Conservation (phyloP, 2,888 invertebrate species). For the Chymomyza fuscimana region DNA sequence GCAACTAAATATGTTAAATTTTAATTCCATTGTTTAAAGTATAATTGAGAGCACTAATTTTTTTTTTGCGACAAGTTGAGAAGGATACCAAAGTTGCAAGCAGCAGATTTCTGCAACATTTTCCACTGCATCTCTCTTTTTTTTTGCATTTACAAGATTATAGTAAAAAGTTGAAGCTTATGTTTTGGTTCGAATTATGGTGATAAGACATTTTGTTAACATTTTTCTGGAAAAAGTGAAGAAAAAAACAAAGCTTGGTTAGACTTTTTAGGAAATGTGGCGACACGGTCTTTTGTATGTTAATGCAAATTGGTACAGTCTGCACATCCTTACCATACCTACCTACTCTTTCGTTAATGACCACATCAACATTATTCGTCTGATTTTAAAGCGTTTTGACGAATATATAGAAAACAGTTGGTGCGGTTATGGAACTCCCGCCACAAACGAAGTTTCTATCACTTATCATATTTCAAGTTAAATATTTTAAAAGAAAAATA, state of each 20-base stretch:
- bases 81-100: not conserved
- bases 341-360: no score
- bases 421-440: no score
- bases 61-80: not conserved
- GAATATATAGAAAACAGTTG: no score
- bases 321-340: no score
- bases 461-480: no score
- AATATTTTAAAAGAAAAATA: no score
- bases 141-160: not conserved
- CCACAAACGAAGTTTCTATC: no score
- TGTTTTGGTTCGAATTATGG: not conserved
- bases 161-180: not conserved
- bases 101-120: not conserved
- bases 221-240: not conserved
- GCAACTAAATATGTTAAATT: conserved; percentile 20
- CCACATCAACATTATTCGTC: no score
- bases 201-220: not conserved
- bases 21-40: conserved; percentile 32
- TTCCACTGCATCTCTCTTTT: not conserved
- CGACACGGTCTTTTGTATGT: conserved; percentile 55
- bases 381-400: no score
- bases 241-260: not conserved
- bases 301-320: not conserved
- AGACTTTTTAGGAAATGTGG: not conserved
- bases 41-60: conserved; percentile 29